A percentile compares a stretch with the other conserved stretches of the same genome.
Conservation (phyloP, 1,140 invertebrate genomes). For the Ditylenchus dipsaci region DNA sequence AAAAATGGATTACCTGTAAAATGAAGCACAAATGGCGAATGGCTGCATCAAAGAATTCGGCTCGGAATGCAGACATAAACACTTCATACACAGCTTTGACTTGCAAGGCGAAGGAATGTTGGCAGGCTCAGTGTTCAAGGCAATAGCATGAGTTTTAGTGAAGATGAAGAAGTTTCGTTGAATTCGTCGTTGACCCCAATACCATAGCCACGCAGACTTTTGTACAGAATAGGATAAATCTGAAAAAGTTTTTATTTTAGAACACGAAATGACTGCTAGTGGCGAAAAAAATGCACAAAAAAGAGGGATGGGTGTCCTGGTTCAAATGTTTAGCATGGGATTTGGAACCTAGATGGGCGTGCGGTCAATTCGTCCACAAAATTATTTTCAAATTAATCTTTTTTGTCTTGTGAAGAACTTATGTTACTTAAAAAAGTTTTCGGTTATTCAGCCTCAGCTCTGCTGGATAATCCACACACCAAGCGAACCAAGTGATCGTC, state of each 20-base stretch:
- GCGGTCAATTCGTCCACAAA: too few relatives aligned
- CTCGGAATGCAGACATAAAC: constrained; percentile 51
- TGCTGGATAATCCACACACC: too few relatives aligned
- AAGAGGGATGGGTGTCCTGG: too few relatives aligned
- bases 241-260: constrained; percentile 9
- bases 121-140: background rate
- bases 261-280: background rate
- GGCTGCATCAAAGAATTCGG: constrained; percentile 47
- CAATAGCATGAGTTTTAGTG: background rate
- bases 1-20: constrained; percentile 37
- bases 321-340: too few relatives aligned
- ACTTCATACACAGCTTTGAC: constrained; percentile 56
- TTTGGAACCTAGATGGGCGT: too few relatives aligned
- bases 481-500: too few relatives aligned
- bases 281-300: too few relatives aligned
- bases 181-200: constrained; percentile 9
- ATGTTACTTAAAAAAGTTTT: too few relatives aligned
- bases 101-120: constrained; percentile 34
- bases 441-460: too few relatives aligned
- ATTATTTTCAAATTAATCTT: too few relatives aligned
- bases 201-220: constrained; percentile 51
- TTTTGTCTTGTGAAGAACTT: too few relatives aligned
- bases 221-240: constrained; percentile 53
- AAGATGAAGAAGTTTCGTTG: background rate
- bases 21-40: constrained; percentile 55